Percentiles rank a stretch among this genome's conserved stretches.
Conservation (phyloP, 2,888 invertebrate species). For the Lacanobia oleracea region DNA sequence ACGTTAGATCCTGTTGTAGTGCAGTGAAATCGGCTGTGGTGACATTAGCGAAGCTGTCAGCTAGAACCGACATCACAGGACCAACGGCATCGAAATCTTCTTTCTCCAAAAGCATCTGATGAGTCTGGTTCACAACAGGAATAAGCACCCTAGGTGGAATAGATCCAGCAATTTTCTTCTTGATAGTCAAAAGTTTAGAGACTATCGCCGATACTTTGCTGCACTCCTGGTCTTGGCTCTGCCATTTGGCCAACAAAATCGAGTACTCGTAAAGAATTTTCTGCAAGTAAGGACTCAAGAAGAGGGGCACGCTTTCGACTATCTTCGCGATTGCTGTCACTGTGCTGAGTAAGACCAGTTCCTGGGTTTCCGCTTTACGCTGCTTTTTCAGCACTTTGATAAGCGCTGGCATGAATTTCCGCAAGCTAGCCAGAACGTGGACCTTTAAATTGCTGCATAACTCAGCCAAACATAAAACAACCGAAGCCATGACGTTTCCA, state of each 20-base stretch:
- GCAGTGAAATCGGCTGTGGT: slow-evolving; percentile 92
- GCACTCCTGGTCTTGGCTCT: slow-evolving; percentile 84
- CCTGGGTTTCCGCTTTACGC: slow-evolving; percentile 91
- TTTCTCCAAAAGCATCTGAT: slow-evolving; percentile 91
- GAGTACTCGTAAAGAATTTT: slow-evolving; percentile 93
- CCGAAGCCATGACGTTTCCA: slow-evolving; percentile 93
- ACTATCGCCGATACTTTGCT: slow-evolving; percentile 89
- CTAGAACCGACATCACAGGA: slow-evolving; percentile 94
- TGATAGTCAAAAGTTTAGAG: slow-evolving; percentile 91
- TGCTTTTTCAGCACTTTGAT: slow-evolving; percentile 92
- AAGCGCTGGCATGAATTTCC: slow-evolving; percentile 94
- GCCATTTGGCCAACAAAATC: slow-evolving; percentile 90
- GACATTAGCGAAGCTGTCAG: slow-evolving; percentile 93
- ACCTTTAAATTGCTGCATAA: slow-evolving; percentile 94
- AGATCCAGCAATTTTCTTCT: slow-evolving; percentile 92
- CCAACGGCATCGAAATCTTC: slow-evolving; percentile 91
- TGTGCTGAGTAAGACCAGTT: slow-evolving; percentile 92
- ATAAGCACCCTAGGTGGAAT: slow-evolving; percentile 94
- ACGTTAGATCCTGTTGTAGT: slow-evolving; percentile 92
- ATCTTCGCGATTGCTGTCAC: slow-evolving; percentile 95
- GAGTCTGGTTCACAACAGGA: slow-evolving; percentile 93
- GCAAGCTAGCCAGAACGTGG: slow-evolving; percentile 93
- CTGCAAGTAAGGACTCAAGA: slow-evolving; percentile 96
- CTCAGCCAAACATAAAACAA: slow-evolving; percentile 95
- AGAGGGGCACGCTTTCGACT: slow-evolving; percentile 94